Base-by-base conservation (phyloP, 1,140 invertebrate genomes). In the Muscidifurax raptorellus region DNA sequence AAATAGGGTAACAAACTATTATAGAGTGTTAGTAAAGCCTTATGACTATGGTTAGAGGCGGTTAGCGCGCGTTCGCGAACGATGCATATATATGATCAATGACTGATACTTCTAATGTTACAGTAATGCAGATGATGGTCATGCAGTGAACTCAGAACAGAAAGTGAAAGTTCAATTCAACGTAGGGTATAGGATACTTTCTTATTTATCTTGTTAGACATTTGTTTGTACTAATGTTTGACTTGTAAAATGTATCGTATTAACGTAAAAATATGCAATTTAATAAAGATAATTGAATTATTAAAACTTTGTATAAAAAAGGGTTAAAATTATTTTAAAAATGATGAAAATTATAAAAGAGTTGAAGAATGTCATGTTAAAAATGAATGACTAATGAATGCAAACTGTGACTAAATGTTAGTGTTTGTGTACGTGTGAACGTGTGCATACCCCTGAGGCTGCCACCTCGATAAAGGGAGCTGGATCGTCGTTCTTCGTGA, bases 401-500 rank as follows among this genome's bases (percentile, higher is more conserved):
- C 64, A 69, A 18, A 52, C 25, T 40, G 5, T 66, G 0, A 44
- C 10, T 36, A 15, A 52, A 47, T 77, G 30, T 78, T 78, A 85
- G 59, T 82, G 80, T 85, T 69, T 67, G 74, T 67, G 80, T 82
- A 59, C 27, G 80, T 85, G 84, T 82, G 30, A 72, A 72, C 90
- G 89, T 90, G 91, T 92, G 91, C 92, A 89, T 93, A 93, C 92
- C 92, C 92, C 92, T 93, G 88, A 93, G 92, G 89, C 92, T 93
- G 90, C 92, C 90, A 90, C 92, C 92, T 89, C 92, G 90, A 89
- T 91, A 92, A 89, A 93, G 91, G 83, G 90, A 88, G 79, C 91
- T 91, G 88, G 92, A 91, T 82, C 92, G 91, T 75, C 91, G 91
- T 72, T 93, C 92, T 77, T 93, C 92, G 77, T 91, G 90, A 86